Percentiles rank a stretch among this genome's conserved stretches.
phyloP scores from a whole-genome alignment of 2,888 invertebrate genomes.

The Ophion costatus region DNA sequence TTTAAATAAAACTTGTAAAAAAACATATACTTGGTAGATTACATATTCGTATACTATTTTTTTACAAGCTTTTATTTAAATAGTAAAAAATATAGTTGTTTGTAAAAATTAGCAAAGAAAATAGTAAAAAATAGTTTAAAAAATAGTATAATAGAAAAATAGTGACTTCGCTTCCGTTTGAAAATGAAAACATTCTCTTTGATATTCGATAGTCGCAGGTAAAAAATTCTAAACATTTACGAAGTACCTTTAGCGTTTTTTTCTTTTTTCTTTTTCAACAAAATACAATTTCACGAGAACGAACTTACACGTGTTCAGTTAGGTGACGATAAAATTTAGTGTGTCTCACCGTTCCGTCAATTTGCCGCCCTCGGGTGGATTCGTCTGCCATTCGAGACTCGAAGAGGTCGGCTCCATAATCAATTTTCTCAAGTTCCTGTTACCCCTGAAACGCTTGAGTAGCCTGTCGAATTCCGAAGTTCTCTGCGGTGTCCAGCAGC shows the following conservation, averaged over 20 bases:
- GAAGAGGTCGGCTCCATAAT: slow-evolving; percentile 79
- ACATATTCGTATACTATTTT: too few relatives aligned
- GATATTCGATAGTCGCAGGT: not conserved
- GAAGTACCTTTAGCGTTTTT: not conserved
- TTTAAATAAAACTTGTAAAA: too few relatives aligned
- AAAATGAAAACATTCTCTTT: too few relatives aligned
- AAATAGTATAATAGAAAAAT: too few relatives aligned
- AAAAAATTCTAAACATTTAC: not conserved
- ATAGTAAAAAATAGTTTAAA: too few relatives aligned
- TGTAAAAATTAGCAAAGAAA: too few relatives aligned
- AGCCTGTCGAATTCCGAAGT: slow-evolving; percentile 74
- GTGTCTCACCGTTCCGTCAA: slow-evolving; percentile 67
- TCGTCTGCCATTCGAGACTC: slow-evolving; percentile 74
- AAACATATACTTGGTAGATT: too few relatives aligned
- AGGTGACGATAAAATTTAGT: slow-evolving; percentile 41
- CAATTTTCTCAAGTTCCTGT: slow-evolving; percentile 80
- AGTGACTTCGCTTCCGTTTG: too few relatives aligned
- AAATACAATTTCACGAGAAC: too few relatives aligned
- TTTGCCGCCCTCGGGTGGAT: slow-evolving; percentile 60
- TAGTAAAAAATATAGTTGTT: too few relatives aligned
- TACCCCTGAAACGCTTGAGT: slow-evolving; percentile 79
- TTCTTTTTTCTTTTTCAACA: not conserved
- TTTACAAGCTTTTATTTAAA: too few relatives aligned
- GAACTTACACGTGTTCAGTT: too few relatives aligned
- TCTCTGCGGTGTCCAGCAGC: slow-evolving; percentile 81